Conservation (phyloP, 2,888 invertebrate species). For the Euplagia quadripunctaria region DNA sequence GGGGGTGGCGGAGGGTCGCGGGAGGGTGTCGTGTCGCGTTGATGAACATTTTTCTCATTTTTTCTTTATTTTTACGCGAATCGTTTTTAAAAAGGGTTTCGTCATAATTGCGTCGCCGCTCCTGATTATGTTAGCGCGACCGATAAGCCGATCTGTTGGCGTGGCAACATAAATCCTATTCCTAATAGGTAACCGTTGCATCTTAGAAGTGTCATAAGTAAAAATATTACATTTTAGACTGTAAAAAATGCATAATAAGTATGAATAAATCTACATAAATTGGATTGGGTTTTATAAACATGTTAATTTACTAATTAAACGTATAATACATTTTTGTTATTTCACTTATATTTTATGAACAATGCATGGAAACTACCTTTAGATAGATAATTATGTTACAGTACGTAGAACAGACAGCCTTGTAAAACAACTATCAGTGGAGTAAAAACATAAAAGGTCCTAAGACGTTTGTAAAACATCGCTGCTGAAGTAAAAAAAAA, state of each 20-base stretch:
- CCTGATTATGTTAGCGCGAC: constrained; percentile 79
- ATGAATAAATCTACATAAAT: constrained; percentile 42
- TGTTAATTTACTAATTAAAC: constrained; percentile 31
- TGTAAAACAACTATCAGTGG: constrained; percentile 35
- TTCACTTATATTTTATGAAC: constrained; percentile 15
- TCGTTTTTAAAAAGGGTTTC: constrained; percentile 87
- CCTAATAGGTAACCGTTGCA: constrained; percentile 23
- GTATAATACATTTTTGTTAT: constrained; percentile 15
- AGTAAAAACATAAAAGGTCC: constrained; percentile 47
- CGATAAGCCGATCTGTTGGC: constrained; percentile 68
- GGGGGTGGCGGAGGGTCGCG: constrained; percentile 60
- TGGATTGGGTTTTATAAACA: constrained; percentile 23
- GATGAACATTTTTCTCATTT: constrained; percentile 87
- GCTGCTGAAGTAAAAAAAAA: constrained; percentile 49
- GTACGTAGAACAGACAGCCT: constrained; percentile 25
- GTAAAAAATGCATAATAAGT: constrained; percentile 39
- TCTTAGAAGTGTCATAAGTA: constrained; percentile 5
- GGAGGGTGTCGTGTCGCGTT: constrained; percentile 85
- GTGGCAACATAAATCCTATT: constrained; percentile 44
- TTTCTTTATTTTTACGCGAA: constrained; percentile 86
- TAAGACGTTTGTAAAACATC: constrained; percentile 37
- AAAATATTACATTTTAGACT: constrained; percentile 25
- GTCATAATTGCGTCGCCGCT: constrained; percentile 85
- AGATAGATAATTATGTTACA: constrained; percentile 17
- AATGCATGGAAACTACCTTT: constrained; percentile 15